Base-by-base conservation (phyloP, 2,113 vertebrate species). In the Gymnarchus niloticus region DNA sequence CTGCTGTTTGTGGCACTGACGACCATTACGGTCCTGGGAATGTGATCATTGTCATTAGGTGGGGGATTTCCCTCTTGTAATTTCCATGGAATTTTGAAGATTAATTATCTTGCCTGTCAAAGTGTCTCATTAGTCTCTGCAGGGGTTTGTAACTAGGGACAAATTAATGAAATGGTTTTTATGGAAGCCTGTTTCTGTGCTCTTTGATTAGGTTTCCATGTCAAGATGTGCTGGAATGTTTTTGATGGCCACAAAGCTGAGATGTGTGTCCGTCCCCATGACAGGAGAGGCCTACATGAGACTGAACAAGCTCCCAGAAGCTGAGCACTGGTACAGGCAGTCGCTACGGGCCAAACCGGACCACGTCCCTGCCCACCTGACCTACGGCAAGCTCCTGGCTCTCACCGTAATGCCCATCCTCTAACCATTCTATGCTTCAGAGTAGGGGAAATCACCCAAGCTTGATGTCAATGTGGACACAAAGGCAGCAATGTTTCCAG, bases 311-410 rank as follows among this genome's bases (percentile, higher is more conserved):
- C 93, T 98, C 76, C 92, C 96, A 0, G 97, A 99, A 89, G 98
- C 98, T 44, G 96, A 95, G 57, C 94, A 92, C 84, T 99, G 98
- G 98, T 99, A 99, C 25, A 90, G 94, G 90, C 96, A 99, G 89
- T 99, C 98, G 0, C 88, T 99, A 88, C 93, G 93, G 88, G 94
- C 95, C 89, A 99, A 99, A 91, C 96, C 95, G 0, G 97, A 99
- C 90, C 98, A 99, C 85, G 97, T 99, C 80, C 98, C 98, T 33
- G 98, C 98, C 28, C 98, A 99, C 88, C 97, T 99, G 84, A 99
- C 98, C 2, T 99, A 98, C 0, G 98, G 96, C 77, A 99, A 99
- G 81, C 94, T 99, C 3, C 93, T 99, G 56, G 96, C 98, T 85
- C 90, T 97, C 54, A 97, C 93, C 56, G 98, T 99, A 89, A 95